Evolutionary conservation across 2,797 vertebrate genomes (phyloP), one percentile per base, ranked within the genome.

Genomic region (Gymnoscopelus microlampas): DNA sequence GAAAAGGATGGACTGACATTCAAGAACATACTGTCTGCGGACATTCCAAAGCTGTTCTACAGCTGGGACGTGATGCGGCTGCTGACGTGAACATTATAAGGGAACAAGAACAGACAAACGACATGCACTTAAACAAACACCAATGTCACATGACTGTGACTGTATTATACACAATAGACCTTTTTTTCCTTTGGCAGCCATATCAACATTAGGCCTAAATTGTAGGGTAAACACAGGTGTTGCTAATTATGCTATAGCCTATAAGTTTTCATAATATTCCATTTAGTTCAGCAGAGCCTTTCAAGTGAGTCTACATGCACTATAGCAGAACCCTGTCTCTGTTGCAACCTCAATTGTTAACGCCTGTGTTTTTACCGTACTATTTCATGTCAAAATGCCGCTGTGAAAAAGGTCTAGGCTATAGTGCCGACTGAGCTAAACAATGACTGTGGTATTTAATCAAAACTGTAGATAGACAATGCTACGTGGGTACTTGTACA

Each of bases 111-210:
- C 66, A 61, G 57, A 74, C 68, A 63, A 79, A 81, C 61, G 71
- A 63, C 54, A 83, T 80, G 91, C 92, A 93, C 92, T 94, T 94
- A 86, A 85, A 78, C 32, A 48, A 75, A 79, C 73, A 63, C 63
- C 75, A 54, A 60, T 65, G 79, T 67, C 73, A 73, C 71, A 79
- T 39, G 55, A 84, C 66, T 68, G 60, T 44, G 53, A 80, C 76
- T 73, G 74, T 39, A 44, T 78, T 71, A 39, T 32, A 1, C 65
- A 39, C 11, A 44, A 14, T n/a, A 57, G 39, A 49, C 26, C 26
- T 29, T 29, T 29, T 29, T 29, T 3, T 29, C 3, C 26, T 3
- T 1, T 7, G 39, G 39, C 35, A 39, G 35, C 39, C 39, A 44
- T 44, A 44, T 44, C 9, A 44, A 44, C 39, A 44, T 44, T 44